Evolutionary conservation across 2,888 invertebrate species (phyloP), one percentile per base, ranked within the genome.

Genomic region (Drosophila demipolita): DNA sequence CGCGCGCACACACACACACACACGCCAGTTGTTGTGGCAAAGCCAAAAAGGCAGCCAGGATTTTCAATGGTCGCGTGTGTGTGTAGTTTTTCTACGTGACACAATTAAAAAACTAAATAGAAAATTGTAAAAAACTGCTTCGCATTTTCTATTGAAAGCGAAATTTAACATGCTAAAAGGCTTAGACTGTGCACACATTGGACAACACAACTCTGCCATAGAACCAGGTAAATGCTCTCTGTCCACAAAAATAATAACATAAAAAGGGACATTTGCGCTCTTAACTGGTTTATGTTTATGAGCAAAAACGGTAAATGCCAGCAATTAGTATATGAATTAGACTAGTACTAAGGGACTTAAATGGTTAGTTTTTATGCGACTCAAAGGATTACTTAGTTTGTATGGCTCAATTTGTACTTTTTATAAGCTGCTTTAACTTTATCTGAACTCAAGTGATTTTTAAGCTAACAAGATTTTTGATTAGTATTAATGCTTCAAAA

Each of bases 61-160:
- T 78, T 90, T 88, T 85, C 84, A 78, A 88, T 90, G 78, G 81
- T 60, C 70, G 55, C 58, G 55, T 38, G 54, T 36, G 45, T 3
- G 26, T 82, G 75, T 75, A 80, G 87, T 86, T 90, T 87, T 79
- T 76, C 90, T 83, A 87, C 90, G 87, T 87, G 87, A 90, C 85
- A 87, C 87, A 90, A 90, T 87, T 87, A 89, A 89, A 87, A 88
- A 87, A 84, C 81, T 90, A 90, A 87, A 87, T 87, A 90, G 72
- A 78, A 87, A 87, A 73, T 23, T 64, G 64, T 49, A 67, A 40
- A 42, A 78, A 66, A 71, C 66, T 1, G 57, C 64, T 53, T 67
- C 63, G 55, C 66, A 69, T 73, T 82, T 74, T 67, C 75, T 80
- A 89, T 86, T 86, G 87, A 85, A 85, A 85, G 85, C 83, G 89